Percentiles rank a stretch among this genome's conserved stretches.
Conservation (phyloP, 2,888 invertebrate species). For the Eledona agricola region DNA sequence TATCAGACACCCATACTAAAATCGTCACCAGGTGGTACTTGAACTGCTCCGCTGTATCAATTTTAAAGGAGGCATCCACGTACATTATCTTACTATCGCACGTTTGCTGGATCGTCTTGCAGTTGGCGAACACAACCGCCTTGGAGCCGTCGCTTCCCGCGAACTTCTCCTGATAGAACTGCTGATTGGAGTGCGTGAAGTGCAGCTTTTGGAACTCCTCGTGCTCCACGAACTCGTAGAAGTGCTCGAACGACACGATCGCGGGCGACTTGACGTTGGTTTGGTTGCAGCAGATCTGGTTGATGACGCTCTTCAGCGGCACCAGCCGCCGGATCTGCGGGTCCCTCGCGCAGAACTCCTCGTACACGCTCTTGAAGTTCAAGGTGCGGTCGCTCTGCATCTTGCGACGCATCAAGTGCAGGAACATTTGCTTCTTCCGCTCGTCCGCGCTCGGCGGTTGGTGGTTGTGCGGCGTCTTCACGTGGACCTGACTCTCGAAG, state of each 20-base stretch:
- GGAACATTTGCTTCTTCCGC: conserved; percentile 55
- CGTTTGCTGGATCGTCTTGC: conserved; percentile 49
- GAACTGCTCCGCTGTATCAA: conserved; percentile 54
- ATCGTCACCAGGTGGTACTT: conserved; percentile 57
- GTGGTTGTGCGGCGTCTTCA: conserved; percentile 54
- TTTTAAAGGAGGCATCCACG: conserved; percentile 58
- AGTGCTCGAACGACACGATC: conserved; percentile 53
- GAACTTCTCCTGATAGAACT: conserved; percentile 70
- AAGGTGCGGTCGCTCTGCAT: conserved; percentile 54
- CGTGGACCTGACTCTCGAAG: conserved; percentile 43
- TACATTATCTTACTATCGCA: conserved; percentile 56
- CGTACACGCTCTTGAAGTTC: conserved; percentile 55
- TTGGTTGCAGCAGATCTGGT: conserved; percentile 55
- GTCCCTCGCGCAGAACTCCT: conserved; percentile 54
- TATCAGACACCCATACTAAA: conserved; percentile 56
- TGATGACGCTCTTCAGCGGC: conserved; percentile 55
- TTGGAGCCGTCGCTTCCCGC: conserved; percentile 63
- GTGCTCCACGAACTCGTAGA: conserved; percentile 52
- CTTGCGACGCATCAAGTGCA: conserved; percentile 53
- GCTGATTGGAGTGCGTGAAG: conserved; percentile 52
- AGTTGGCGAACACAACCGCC: conserved; percentile 56
- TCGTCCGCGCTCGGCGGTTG: conserved; percentile 42
- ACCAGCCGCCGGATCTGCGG: conserved; percentile 50
- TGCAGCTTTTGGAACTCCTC: conserved; percentile 55
- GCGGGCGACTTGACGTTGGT: conserved; percentile 44